These are phyloP conservation scores for Scarus forsteni DNA, from an alignment of 2,797 vertebrate genomes.

Conservation along the genomic window DNA sequence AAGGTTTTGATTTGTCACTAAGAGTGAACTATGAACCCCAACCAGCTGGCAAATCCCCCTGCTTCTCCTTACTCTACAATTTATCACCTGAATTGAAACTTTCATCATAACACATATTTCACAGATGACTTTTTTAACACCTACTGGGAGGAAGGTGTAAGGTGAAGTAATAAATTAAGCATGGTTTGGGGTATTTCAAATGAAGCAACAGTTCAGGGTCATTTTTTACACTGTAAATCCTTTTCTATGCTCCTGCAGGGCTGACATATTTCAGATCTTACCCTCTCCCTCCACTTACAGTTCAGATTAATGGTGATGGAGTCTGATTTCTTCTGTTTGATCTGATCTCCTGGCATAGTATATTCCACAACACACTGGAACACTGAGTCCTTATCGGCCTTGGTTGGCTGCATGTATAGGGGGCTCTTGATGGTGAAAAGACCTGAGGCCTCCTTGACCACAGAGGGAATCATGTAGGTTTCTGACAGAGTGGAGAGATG, in stretches of 20 bases:
- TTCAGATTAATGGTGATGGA: conserved; percentile 85
- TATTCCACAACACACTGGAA: conserved; percentile 88
- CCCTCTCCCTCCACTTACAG: conserved; percentile 84
- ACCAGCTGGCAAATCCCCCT: too few relatives aligned
- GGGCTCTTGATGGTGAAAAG: conserved; percentile 85
- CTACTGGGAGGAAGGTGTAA: too few relatives aligned
- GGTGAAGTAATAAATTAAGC: too few relatives aligned
- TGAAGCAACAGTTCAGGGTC: too few relatives aligned
- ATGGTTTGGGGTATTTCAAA: too few relatives aligned
- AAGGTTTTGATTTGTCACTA: too few relatives aligned
- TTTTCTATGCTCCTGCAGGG: neutral
- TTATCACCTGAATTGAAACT: too few relatives aligned
- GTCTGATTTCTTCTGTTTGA: conserved; percentile 73
- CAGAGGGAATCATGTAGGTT: conserved; percentile 81
- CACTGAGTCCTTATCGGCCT: conserved; percentile 82
- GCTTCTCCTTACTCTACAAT: too few relatives aligned
- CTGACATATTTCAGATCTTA: neutral
- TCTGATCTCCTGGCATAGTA: conserved; percentile 69
- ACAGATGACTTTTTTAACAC: too few relatives aligned
- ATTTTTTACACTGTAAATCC: too few relatives aligned
- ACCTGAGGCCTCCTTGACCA: conserved; percentile 88
- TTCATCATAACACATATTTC: too few relatives aligned
- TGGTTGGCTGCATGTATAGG: conserved; percentile 85
- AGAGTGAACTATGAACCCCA: too few relatives aligned
- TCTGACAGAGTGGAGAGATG: conserved; percentile 69